Evolutionary conservation across 2,113 vertebrate genomes (phyloP), one percentile per base, ranked within the genome.

Genomic region (Pterocles gutturalis): DNA sequence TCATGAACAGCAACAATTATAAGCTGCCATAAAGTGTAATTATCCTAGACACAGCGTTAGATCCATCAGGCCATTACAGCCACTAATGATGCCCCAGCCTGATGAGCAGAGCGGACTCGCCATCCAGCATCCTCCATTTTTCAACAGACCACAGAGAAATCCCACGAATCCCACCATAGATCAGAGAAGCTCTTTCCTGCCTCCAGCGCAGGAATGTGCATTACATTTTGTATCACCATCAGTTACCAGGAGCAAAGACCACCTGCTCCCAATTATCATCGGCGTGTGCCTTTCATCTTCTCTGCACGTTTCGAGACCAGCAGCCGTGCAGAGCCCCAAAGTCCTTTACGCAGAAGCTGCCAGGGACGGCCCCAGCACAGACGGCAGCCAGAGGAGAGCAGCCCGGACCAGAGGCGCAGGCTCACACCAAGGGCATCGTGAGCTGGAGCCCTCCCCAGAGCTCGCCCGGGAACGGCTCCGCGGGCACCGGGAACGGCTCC

Each of bases 1-100:
- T 87, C 72, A 11, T 83, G 90, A 79, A 45, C 34, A 73, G 33
- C 29, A 61, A 57, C 65, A 55, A 77, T 61, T 61, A 72, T 54
- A 73, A 71, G 76, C 71, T 87, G 81, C 55, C 94, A 89, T 61
- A 60, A 71, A 90, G 57, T 31, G 10, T 70, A 83, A 89, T 94
- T 80, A 89, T 5, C 24, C 60, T 45, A 64, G 65, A 62, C 73
- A 53, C 31, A 45, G 79, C 5, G 31, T 53, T 26, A 58, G 70
- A 82, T 76, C 69, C 88, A 72, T 72, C 70, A 45, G 75, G 75
- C 75, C 67, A 71, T 86, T 67, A 71, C 38, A 80, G 91, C 75
- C 83, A 80, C 80, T 83, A 83, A 80, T 89, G 90, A 89, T 2
- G 1, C 43, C 71, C 91, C 89, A 70, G 69, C 53, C 91, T 43